Evolutionary conservation across 2,888 invertebrate genomes (phyloP).

Genomic region (Heliconius hortense): DNA sequence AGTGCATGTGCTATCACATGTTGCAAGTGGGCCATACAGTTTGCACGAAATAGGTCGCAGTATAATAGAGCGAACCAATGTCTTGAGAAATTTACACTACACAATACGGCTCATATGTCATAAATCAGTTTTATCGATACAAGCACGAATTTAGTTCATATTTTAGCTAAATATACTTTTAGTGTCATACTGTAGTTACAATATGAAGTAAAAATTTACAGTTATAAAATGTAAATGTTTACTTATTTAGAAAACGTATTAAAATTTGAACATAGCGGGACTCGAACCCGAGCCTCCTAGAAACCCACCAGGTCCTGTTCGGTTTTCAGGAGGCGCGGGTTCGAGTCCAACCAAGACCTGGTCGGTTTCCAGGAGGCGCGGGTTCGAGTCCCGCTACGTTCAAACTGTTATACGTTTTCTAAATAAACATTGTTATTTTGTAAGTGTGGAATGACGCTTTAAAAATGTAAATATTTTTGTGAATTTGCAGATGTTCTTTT

Average conservation of each 20-base stretch:
- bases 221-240: too few relatives aligned
- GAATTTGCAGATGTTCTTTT: not conserved
- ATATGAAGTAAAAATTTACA: not conserved
- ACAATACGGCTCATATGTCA: slow-evolving; percentile 23
- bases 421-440: too few relatives aligned
- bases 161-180: slow-evolving; percentile 24
- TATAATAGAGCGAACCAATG: slow-evolving; percentile 40
- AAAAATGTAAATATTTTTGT: not conserved
- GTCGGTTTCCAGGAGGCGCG: too few relatives aligned
- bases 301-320: too few relatives aligned
- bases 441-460: too few relatives aligned
- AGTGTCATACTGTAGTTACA: not conserved
- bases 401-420: too few relatives aligned
- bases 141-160: slow-evolving; percentile 20
- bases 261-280: too few relatives aligned
- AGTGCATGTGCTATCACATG: slow-evolving; percentile 39
- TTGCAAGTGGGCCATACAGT: slow-evolving; percentile 42
- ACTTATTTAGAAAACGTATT: too few relatives aligned
- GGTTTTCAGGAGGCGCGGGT: too few relatives aligned
- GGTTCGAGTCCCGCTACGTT: too few relatives aligned
- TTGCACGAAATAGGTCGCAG: slow-evolving; percentile 47
- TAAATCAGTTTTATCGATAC: slow-evolving; percentile 30
- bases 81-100: slow-evolving; percentile 37
- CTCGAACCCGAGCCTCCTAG: too few relatives aligned
- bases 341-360: too few relatives aligned